Conservation (phyloP, 2,797 vertebrate genomes). For the Dallia pectoralis region DNA sequence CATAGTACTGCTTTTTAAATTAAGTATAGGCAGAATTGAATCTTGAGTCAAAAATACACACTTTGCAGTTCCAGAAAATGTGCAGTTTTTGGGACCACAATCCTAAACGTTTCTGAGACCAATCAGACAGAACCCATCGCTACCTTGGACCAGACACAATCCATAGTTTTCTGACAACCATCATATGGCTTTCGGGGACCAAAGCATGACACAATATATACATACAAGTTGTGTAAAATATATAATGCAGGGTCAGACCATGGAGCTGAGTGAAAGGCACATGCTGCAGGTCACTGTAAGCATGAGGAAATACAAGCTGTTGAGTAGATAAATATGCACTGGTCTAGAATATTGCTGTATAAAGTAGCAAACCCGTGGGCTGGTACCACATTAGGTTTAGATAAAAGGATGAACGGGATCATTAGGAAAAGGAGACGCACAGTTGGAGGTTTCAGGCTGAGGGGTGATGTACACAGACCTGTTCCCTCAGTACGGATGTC, state of each 20-base stretch:
- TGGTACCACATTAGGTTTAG: slow-evolving; percentile 37
- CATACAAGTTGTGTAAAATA: not conserved
- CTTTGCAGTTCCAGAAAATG: too few species aligned
- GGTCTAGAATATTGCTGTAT: not conserved
- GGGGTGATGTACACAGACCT: slow-evolving; percentile 22
- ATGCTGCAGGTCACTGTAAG: slow-evolving; percentile 2
- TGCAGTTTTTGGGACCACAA: too few species aligned
- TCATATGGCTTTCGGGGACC: too few species aligned
- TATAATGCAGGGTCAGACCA: not conserved
- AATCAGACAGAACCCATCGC: too few species aligned
- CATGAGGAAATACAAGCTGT: not conserved
- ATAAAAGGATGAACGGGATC: slow-evolving; percentile 42
- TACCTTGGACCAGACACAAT: too few species aligned
- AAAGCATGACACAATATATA: too few species aligned
- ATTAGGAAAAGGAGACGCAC: slow-evolving; percentile 25
- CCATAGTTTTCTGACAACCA: too few species aligned
- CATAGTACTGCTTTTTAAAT: too few species aligned
- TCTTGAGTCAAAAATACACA: too few species aligned
- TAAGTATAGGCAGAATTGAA: too few species aligned
- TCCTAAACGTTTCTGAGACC: too few species aligned
- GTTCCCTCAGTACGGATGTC: not conserved
- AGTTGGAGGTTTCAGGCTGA: slow-evolving; percentile 15
- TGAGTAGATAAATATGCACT: not conserved
- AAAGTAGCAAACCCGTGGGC: slow-evolving; percentile 13
- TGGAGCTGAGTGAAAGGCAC: not conserved